These are phyloP conservation scores for Corydoras maculifer DNA, from an alignment of 2,113 vertebrate genomes.

Conservation along the genomic window DNA sequence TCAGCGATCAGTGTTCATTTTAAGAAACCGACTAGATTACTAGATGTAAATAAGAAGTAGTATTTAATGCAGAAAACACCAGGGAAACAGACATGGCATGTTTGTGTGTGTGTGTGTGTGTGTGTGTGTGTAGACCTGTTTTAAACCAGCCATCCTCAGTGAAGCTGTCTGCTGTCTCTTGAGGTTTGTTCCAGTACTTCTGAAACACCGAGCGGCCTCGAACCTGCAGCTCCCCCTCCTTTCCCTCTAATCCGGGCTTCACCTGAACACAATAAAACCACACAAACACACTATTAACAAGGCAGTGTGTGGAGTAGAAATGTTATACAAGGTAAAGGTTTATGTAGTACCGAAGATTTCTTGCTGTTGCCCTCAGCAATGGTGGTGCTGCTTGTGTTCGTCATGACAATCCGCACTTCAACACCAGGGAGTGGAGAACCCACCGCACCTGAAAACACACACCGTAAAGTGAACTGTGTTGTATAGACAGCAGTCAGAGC, in stretches of 20 bases:
- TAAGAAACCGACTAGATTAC: too few species aligned
- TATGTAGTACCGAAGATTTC: slow-evolving; percentile 74
- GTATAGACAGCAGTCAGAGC: too few species aligned
- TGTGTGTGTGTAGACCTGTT: slow-evolving; percentile 70
- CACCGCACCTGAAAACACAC: slow-evolving; percentile 73
- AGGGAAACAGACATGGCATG: too few species aligned
- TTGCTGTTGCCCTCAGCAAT: slow-evolving; percentile 72
- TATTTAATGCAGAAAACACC: too few species aligned
- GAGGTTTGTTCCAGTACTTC: slow-evolving; percentile 85
- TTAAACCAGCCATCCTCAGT: slow-evolving; percentile 85
- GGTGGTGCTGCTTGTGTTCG: slow-evolving; percentile 51
- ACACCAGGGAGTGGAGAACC: slow-evolving; percentile 81
- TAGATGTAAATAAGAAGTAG: too few species aligned
- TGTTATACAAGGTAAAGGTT: background rate
- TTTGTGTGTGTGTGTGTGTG: too few species aligned
- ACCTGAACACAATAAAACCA: slow-evolving; percentile 63
- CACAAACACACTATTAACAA: background rate
- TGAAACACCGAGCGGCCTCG: slow-evolving; percentile 79
- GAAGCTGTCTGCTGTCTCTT: slow-evolving; percentile 74
- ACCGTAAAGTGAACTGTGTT: background rate
- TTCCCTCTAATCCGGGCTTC: slow-evolving; percentile 69
- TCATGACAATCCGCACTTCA: slow-evolving; percentile 73
- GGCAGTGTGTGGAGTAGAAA: background rate
- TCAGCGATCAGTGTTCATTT: too few species aligned
- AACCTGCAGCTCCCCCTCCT: slow-evolving; percentile 85